phyloP scores from a whole-genome alignment of 2,888 invertebrate species.

The Deilephila porcellus region DNA sequence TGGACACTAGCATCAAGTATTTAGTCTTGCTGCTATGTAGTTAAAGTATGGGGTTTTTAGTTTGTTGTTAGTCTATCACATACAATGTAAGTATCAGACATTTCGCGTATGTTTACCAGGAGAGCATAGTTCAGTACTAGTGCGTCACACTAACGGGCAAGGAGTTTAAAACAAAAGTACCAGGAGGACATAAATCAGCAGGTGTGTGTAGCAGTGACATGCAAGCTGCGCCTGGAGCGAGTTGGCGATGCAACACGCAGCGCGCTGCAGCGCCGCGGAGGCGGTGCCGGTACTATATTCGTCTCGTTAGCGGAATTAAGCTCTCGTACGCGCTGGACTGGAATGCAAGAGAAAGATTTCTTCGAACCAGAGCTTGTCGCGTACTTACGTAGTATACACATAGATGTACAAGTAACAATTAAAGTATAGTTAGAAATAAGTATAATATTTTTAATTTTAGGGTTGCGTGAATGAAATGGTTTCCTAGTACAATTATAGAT shows the following conservation, averaged over 20 bases:
- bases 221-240: neutral
- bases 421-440: neutral
- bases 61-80: no score
- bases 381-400: neutral
- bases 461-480: neutral
- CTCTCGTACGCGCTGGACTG: conserved; percentile 19
- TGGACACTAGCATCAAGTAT: no score
- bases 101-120: neutral
- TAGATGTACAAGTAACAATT: neutral
- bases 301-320: conserved; percentile 26
- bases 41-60: no score
- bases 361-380: conserved; percentile 7
- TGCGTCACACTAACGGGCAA: neutral
- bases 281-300: conserved; percentile 21
- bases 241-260: neutral
- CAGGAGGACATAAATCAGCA: conserved; percentile 5
- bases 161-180: neutral
- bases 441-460: neutral
- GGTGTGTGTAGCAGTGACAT: neutral
- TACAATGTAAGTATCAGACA: neutral
- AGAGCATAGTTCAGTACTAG: neutral
- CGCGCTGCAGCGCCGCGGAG: neutral
- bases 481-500: no score
- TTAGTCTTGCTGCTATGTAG: no score
- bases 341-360: conserved; percentile 21